Evolutionary conservation across 2,888 invertebrate species (phyloP), one percentile per base, ranked within the genome.

Genomic region (Leuctra nigra): DNA sequence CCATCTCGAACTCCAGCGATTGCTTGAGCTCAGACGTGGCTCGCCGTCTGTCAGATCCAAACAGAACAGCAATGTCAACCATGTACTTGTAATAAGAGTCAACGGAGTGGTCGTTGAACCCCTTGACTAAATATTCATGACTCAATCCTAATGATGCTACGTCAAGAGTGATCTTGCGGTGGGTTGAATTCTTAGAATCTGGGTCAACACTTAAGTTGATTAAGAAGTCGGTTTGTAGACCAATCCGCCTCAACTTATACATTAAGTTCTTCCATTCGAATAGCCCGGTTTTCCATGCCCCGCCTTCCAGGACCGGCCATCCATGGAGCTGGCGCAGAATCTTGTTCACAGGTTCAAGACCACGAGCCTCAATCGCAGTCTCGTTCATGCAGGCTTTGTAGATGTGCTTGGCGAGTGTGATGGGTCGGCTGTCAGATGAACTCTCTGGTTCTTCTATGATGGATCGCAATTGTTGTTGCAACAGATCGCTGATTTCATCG

Each of bases 381-480:
- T 85, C 84, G 69, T 94, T 91, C 83, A 93, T 88, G 73, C 95
- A 95, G 53, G 91, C 84, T 66, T 81, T 81, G 75, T 91, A 95
- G 60, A 94, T 74, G 20, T 83, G 82, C 70, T 92, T 92, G 14
- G 87, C 87, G 57, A 91, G 80, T 55, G 74, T 77, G 68, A 90
- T 87, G 0, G 88, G 86, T 63, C 79, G 79, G 0, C 84, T 82
- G 63, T 87, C 87, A 4, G 38, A 23, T 7, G 13, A 16, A 55
- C 72, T 66, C 2, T 80, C 72, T 0, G 84, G 81, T 63, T 83
- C 83, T 62, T 87, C 87, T 39, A 88, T 78, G 64, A 87, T 78
- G 1, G 78, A 73, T 20, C 86, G 72, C 52, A 89, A 77, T 68
- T 89, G 87, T 66, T 87, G 84, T 66, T 85, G 83, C n/a, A 90